phyloP scores from a whole-genome alignment of 2,797 vertebrate species.

The Aeoliscus strigatus region DNA sequence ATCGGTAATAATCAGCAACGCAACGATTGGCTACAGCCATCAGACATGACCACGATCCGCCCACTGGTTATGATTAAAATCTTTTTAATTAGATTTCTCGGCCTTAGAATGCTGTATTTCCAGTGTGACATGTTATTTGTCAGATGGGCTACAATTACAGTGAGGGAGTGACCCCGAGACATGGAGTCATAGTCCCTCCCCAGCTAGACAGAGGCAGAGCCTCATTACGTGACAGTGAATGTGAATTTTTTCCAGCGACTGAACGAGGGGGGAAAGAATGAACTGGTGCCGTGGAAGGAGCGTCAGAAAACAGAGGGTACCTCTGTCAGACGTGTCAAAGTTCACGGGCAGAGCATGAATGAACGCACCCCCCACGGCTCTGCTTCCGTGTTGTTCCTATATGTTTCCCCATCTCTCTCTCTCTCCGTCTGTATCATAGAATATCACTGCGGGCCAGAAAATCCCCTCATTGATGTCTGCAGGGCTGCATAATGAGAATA shows the following conservation, averaged over 20 bases:
- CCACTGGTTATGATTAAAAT: neutral
- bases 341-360: conserved; percentile 69
- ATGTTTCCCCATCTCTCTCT: conserved; percentile 19
- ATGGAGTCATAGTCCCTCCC: conserved; percentile 24
- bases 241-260: conserved; percentile 53
- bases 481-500: conserved; percentile 79
- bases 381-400: conserved; percentile 54
- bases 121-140: conserved; percentile 23
- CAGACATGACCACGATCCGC: too few relatives aligned
- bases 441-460: conserved; percentile 71
- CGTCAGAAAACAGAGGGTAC: conserved; percentile 69
- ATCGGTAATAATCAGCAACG: neutral
- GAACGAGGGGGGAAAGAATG: conserved; percentile 49
- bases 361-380: conserved; percentile 51
- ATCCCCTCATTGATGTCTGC: conserved; percentile 70
- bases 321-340: conserved; percentile 76
- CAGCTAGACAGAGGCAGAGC: conserved; percentile 43
- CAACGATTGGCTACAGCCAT: neutral
- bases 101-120: conserved; percentile 5
- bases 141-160: conserved; percentile 23
- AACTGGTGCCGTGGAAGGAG: conserved; percentile 56
- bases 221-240: conserved; percentile 57
- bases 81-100: neutral
- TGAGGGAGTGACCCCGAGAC: conserved; percentile 21
- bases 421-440: conserved; percentile 43